Evolutionary conservation across 1,140 invertebrate species (phyloP), one percentile per base, ranked within the genome.

Genomic region (Teleogryllus occipitalis): DNA sequence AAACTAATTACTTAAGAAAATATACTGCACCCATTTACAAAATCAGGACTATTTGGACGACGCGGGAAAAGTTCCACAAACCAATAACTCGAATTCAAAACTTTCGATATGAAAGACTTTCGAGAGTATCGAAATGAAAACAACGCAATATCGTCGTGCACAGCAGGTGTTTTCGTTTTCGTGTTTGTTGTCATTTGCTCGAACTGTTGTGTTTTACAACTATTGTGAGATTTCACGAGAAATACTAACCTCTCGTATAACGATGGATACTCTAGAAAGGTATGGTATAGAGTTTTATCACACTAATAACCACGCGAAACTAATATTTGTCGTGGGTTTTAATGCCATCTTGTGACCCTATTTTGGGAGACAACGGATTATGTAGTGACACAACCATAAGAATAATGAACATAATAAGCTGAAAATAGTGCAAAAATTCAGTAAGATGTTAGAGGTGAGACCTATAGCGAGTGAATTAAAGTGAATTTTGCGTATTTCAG

Each of bases 321-420:
- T 49, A 15, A 14, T 74, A 47, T 77, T 76, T 65, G 46, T 74
- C n/a, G 10, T 72, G 54, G 75, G 75, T 79, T 81, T 79, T 80
- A 80, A 81, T 80, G 74, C 81, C 81, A 81, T 81, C 81, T 81
- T 81, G 81, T 81, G 81, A 81, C 81, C 81, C 79, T 81, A 81
- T 80, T 81, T 77, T 81, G 74, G 54, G 78, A 75, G 78, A 79
- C 76, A 79, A 79, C 78, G 78, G 78, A 79, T 79, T 74, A 74
- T 74, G 76, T 65, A 65, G 54, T 65, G 54, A 65, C 54, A 65
- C 54, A 65, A 10, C 54, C 10, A 10, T 18, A 77, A 18, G 18
- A 47, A 39, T 77, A 27, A 49, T 79, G 72, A 46, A 46, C 74
- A 79, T 74, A 79, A 78, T 78, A 39, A 79, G 78, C 73, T 47